Percentiles rank a stretch among this genome's conserved stretches.
phyloP scores from a whole-genome alignment of 2,888 invertebrate species.

The Brassicogethes aeneus region DNA sequence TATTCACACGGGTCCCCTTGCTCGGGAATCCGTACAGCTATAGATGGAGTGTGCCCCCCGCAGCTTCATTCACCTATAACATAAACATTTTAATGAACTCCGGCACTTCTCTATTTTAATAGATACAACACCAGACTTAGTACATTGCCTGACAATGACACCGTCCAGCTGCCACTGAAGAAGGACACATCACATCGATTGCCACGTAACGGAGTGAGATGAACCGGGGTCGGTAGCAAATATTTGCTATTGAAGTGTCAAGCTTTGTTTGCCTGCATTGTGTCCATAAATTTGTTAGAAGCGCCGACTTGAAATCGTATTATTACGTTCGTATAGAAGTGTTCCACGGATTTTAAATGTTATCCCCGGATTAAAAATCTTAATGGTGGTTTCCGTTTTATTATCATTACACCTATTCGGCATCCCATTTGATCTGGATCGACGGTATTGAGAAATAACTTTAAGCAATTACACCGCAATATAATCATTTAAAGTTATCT shows the following conservation, averaged over 20 bases:
- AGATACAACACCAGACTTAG: conserved; percentile 36
- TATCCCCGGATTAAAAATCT: conserved; percentile 26
- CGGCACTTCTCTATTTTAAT: conserved; percentile 41
- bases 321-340: too few species aligned
- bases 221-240: conserved; percentile 33
- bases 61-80: conserved; percentile 32
- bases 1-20: conserved; percentile 20
- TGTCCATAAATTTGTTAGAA: conserved; percentile 39
- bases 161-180: conserved; percentile 34
- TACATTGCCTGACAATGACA: conserved; percentile 35
- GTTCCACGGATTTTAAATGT: conserved; percentile 22
- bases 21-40: too few species aligned
- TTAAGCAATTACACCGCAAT: too few species aligned
- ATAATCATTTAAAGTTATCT: too few species aligned
- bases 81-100: conserved; percentile 42
- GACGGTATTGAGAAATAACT: too few species aligned
- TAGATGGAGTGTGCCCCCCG: conserved; percentile 29
- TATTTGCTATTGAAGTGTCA: conserved; percentile 43
- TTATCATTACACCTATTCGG: not conserved
- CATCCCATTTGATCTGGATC: too few species aligned
- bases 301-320: conserved; percentile 20
- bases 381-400: conserved; percentile 17
- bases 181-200: conserved; percentile 20
- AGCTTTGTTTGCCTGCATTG: conserved; percentile 38
- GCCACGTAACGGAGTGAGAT: conserved; percentile 23